phyloP scores from a whole-genome alignment of 2,888 invertebrate genomes.

The Idaea aversata region DNA sequence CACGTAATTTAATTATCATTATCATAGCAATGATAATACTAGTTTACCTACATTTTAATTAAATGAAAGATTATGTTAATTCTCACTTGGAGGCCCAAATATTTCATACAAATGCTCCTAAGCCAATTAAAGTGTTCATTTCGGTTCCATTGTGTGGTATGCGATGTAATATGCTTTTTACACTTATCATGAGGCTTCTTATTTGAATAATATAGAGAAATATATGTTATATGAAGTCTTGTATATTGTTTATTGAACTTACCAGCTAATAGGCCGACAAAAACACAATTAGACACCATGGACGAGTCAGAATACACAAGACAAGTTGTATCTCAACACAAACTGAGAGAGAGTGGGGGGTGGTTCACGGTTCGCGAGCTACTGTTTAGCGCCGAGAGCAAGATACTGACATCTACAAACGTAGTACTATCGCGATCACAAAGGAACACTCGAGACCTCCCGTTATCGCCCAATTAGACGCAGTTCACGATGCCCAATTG shows the following conservation, averaged over 20 bases:
- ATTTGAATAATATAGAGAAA: slow-evolving; percentile 12
- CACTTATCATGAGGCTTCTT: neutral
- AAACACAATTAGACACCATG: slow-evolving; percentile 71
- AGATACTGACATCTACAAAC: slow-evolving; percentile 59
- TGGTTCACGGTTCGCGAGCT: slow-evolving; percentile 37
- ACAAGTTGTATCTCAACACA: slow-evolving; percentile 14
- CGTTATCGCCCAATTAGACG: slow-evolving; percentile 55
- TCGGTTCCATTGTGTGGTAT: neutral
- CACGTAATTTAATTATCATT: neutral
- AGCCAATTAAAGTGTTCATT: neutral
- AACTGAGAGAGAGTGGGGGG: slow-evolving; percentile 11
- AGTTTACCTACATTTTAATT: neutral
- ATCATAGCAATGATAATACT: neutral
- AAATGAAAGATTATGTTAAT: neutral
- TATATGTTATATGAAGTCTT: slow-evolving; percentile 9
- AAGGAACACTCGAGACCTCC: slow-evolving; percentile 64
- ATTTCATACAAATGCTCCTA: neutral
- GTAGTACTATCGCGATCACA: slow-evolving; percentile 64
- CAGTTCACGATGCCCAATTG: slow-evolving; percentile 47
- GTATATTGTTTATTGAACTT: slow-evolving; percentile 33
- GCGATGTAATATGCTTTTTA: neutral
- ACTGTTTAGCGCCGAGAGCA: slow-evolving; percentile 60
- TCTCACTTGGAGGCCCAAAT: neutral
- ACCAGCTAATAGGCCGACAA: slow-evolving; percentile 61
- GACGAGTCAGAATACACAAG: slow-evolving; percentile 34